Base-by-base conservation (phyloP, 1,140 invertebrate genomes). In the Condylostylus longicornis region DNA sequence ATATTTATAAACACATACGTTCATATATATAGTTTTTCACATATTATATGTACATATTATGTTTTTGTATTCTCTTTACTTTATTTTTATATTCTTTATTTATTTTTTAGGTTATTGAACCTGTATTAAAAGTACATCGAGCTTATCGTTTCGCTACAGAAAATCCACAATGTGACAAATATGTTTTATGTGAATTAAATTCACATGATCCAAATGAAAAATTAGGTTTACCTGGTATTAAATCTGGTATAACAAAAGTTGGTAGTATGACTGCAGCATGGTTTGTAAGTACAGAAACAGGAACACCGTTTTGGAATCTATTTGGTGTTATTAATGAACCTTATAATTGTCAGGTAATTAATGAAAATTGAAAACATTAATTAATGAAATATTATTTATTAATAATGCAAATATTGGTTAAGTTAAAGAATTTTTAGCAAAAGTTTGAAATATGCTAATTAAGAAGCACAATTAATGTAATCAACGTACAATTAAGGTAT, bases 161-260 rank as follows among this genome's bases (percentile, higher is more conserved):
- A 42, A 62, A 68, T 21, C 77, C 78, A 15, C 67, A 74, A 31
- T 86, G 82, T 57, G 77, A 79, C 42, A 70, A 68, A 39, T 80
- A 84, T 49, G 72, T 84, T 14, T 65, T 84, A 41, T 86, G 82
- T 51, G 58, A 77, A 8, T 71, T 84, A 9, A 84, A 83, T 48
- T 64, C 72, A 44, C 70, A 70, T 23, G 61, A 65, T 29, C 64
- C 63, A 36, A 59, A 62, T 40, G 62, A 68, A 37, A 57, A 61
- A 37, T 49, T 63, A 40, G 63, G 62, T 17, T 55, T 64, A 33
- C 69, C 65, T 22, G 68, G 69, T 19, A 72, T 75, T 43, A 80
- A 71, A 58, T 65, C 62, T 25, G 67, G 68, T 28, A 58, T 83
- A 13, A 77, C 77, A 1, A 82, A 77, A 61, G 50, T 77, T 4